phyloP scores from a whole-genome alignment of 2,797 vertebrate species.

The Rhyacichthys aspro region DNA sequence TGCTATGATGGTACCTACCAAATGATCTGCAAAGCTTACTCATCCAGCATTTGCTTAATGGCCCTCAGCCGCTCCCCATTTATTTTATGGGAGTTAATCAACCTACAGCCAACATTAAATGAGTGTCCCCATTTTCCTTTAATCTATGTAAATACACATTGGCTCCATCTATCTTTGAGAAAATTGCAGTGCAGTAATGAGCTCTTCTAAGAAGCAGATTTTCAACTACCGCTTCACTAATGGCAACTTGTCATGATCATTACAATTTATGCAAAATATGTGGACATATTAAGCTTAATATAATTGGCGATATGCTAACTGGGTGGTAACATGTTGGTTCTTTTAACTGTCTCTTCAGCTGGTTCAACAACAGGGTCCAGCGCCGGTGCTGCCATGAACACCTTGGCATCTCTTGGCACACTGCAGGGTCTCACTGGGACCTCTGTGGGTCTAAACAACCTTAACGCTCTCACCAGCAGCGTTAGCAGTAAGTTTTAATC shows the following conservation, averaged over 20 bases:
- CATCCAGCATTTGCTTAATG: conserved; percentile 67
- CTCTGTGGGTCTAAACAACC: conserved; percentile 90
- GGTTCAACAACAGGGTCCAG: conserved; percentile 88
- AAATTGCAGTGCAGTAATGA: conserved; percentile 54
- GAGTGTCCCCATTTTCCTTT: conserved; percentile 37
- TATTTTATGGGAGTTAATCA: conserved; percentile 66
- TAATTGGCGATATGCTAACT: no score
- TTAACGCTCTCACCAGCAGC: conserved; percentile 74
- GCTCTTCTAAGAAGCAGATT: conserved; percentile 28
- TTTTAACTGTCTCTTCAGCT: conserved; percentile 64
- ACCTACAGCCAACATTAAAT: conserved; percentile 46
- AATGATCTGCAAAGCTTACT: conserved; percentile 38
- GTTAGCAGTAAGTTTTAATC: conserved; percentile 78
- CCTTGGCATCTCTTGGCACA: conserved; percentile 93
- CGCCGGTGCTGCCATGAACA: conserved; percentile 92
- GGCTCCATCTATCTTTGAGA: conserved; percentile 52
- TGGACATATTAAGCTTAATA: conserved; percentile 1
- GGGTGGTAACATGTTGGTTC: not conserved
- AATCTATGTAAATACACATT: conserved; percentile 59
- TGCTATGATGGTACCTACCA: conserved; percentile 13
- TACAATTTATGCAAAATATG: no score
- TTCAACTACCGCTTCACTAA: conserved; percentile 24
- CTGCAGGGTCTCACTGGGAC: conserved; percentile 92
- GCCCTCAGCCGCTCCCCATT: conserved; percentile 47
- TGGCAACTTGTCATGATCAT: conserved; percentile 25